Percentiles rank a stretch among this genome's conserved stretches.
phyloP scores from a whole-genome alignment of 2,113 vertebrate genomes.

The Callochromis pleurospilus region DNA sequence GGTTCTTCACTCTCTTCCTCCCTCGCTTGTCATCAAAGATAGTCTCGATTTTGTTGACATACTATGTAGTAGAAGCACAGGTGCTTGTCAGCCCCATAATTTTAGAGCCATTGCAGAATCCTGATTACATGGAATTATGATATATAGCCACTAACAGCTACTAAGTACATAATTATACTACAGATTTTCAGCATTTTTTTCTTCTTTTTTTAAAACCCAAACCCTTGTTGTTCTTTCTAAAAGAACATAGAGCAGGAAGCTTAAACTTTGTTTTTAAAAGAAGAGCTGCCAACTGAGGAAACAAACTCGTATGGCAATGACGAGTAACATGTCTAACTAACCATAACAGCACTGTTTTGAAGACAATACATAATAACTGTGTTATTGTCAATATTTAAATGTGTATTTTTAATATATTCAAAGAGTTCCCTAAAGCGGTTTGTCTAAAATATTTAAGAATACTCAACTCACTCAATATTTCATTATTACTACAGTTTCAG shows the following conservation, averaged over 20 bases:
- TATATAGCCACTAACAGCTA: not conserved
- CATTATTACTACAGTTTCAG: not conserved
- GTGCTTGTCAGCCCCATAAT: conserved; percentile 7
- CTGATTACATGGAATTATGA: conserved; percentile 10
- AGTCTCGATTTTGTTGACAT: conserved; percentile 87
- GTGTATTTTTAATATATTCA: not conserved
- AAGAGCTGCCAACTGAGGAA: not conserved
- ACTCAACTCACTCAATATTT: not conserved
- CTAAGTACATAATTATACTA: conserved; percentile 29
- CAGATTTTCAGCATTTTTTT: not conserved
- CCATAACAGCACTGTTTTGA: not conserved
- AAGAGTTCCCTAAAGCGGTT: not conserved
- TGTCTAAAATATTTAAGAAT: not conserved
- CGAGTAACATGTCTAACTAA: not conserved
- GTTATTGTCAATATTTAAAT: not conserved
- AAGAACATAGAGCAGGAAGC: not conserved
- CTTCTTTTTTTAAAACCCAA: not conserved
- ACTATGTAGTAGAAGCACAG: conserved; percentile 66
- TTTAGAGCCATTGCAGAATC: conserved; percentile 19
- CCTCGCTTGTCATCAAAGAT: conserved; percentile 93
- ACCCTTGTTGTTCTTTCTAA: not conserved
- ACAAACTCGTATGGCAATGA: not conserved
- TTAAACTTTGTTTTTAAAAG: not conserved
- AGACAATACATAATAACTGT: not conserved
- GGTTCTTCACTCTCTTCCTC: conserved; percentile 84